These are phyloP conservation scores for Callocephalon fimbriatum DNA, from an alignment of 2,113 vertebrate genomes.

Conservation along the genomic window DNA sequence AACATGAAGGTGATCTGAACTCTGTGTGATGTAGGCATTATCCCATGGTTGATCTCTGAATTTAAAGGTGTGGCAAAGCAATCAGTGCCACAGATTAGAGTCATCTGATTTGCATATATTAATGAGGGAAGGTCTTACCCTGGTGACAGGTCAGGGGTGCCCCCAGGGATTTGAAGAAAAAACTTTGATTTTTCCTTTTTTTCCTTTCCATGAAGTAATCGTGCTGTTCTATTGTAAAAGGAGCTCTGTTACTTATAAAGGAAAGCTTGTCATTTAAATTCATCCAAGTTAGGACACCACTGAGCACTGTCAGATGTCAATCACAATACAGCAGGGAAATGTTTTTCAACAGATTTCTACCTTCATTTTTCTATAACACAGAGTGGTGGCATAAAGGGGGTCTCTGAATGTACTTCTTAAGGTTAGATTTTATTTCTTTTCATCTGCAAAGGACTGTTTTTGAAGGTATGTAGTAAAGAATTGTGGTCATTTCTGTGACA, in stretches of 20 bases:
- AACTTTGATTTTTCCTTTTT: slow-evolving; percentile 82
- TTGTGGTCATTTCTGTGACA: slow-evolving; percentile 67
- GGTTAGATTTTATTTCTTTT: slow-evolving; percentile 67
- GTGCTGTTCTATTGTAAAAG: slow-evolving; percentile 83
- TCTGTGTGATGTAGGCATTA: slow-evolving; percentile 67
- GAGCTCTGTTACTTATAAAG: slow-evolving; percentile 80
- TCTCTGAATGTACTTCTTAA: slow-evolving; percentile 68
- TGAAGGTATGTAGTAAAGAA: slow-evolving; percentile 64
- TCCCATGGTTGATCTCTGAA: slow-evolving; percentile 67
- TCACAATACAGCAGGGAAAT: slow-evolving; percentile 81
- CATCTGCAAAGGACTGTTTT: slow-evolving; percentile 59
- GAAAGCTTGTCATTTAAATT: slow-evolving; percentile 85
- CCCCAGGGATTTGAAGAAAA: slow-evolving; percentile 77
- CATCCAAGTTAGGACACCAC: slow-evolving; percentile 82
- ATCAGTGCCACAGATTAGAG: slow-evolving; percentile 77
- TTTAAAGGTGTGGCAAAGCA: slow-evolving; percentile 78
- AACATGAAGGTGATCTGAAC: slow-evolving; percentile 71
- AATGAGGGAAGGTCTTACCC: slow-evolving; percentile 77
- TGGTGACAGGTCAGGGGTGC: slow-evolving; percentile 76
- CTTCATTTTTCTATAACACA: slow-evolving; percentile 77
- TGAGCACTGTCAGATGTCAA: slow-evolving; percentile 83
- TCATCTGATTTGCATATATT: slow-evolving; percentile 83
- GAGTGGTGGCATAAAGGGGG: slow-evolving; percentile 74
- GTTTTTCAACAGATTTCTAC: slow-evolving; percentile 83
- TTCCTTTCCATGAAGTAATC: slow-evolving; percentile 71